Evolutionary conservation across 2,888 invertebrate species (phyloP), one percentile per base, ranked within the genome.

Genomic region (Hypomecis atomaria): DNA sequence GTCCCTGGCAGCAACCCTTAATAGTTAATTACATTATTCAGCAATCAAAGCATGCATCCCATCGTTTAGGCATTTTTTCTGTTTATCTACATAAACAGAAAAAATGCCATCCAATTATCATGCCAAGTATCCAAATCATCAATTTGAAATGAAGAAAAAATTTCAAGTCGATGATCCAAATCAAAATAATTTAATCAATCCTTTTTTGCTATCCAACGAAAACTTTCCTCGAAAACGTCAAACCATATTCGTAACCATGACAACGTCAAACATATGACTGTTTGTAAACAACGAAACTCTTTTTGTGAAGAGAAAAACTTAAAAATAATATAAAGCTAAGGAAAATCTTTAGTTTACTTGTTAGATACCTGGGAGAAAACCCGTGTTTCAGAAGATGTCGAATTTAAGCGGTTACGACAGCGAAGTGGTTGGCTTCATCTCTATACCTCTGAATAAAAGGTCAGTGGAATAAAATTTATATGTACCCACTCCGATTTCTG

Each of bases 331-430:
- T 13, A 23, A n/a, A 40, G 33, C 40, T 40, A 40, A 52, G 52
- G 13, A 11, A 23, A 34, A 0, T 7, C 4, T 44, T 9, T 13
- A 37, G 5, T 33, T 33, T 13, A 10, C 23, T 11, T 5, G 47
- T 56, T 38, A 45, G 1, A 11, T 11, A 47, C 38, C n/a, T 38
- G 9, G 4, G 13, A 34, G 0, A 40, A 13, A 10, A 23, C 4
- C 4, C 34, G 38, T n/a, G 6, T n/a, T 50, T 52, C 10, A 23
- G 44, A 11, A 36, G 5, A 90, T 91, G 90, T 86, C 88, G 1
- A 73, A 75, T 13, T 66, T 92, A 37, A 90, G 89, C 59, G 90
- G 90, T 0, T 92, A 81, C 49, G 92, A 92, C 49, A 85, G 89
- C 53, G 92, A 91, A 66, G 86, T 77, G 0, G 72, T 87, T 0